Percentiles rank a stretch among this genome's conserved stretches.
These are phyloP conservation scores for Cancer borealis DNA, from an alignment of 2,888 invertebrate species.

Conservation along the genomic window DNA sequence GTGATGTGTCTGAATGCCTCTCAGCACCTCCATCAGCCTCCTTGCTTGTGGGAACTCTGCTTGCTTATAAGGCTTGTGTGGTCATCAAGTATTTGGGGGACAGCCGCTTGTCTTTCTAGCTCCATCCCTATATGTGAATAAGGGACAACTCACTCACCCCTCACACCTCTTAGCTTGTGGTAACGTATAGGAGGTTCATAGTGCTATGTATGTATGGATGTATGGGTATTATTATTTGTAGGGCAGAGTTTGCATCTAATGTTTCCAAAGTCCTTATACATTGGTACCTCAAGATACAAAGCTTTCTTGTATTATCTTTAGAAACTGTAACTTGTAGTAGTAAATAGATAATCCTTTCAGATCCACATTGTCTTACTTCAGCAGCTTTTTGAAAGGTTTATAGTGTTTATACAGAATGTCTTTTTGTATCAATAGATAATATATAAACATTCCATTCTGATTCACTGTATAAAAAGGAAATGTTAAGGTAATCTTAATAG, in stretches of 20 bases:
- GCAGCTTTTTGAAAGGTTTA: too few species aligned
- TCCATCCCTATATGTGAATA: background rate
- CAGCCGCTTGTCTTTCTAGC: background rate
- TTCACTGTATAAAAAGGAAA: too few species aligned
- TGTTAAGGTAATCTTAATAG: too few species aligned
- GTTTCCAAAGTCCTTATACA: background rate
- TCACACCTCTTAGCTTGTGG: background rate
- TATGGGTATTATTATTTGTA: background rate
- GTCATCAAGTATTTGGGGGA: conserved; percentile 1
- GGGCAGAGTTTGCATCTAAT: background rate
- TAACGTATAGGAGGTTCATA: background rate
- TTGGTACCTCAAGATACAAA: background rate
- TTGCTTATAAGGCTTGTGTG: conserved; percentile 4
- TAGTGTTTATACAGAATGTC: too few species aligned
- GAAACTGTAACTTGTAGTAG: background rate
- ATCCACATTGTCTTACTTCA: background rate
- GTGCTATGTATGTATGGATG: background rate
- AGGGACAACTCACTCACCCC: conserved; percentile 10
- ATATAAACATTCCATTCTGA: too few species aligned
- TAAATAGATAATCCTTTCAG: background rate
- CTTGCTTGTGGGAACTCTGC: conserved; percentile 10
- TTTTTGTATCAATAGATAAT: too few species aligned
- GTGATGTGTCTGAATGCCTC: conserved; percentile 26
- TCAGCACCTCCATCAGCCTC: conserved; percentile 27
- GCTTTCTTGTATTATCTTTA: background rate